Base-by-base conservation (phyloP, 2,888 invertebrate genomes). In the Sycophila texana region DNA sequence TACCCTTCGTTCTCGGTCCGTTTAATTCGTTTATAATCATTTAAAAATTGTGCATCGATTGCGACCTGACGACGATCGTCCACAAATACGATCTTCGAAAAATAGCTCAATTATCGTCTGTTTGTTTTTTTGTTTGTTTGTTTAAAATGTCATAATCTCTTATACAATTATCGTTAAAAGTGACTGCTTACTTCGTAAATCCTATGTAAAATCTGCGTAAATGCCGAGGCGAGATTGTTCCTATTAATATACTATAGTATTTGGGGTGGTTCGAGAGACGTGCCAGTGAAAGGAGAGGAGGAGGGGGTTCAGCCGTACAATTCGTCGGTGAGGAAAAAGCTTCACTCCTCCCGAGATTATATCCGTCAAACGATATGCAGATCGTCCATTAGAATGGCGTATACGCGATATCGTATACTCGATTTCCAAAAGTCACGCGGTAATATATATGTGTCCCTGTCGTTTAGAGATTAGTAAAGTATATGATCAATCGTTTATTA, bases 11-110 rank as follows among this genome's bases (percentile, higher is more conserved):
- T 7, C 39, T 39, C 39, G 10, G 39, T 39, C 10, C n/a, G n/a
- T n/a, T n/a, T n/a, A n/a, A n/a, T n/a, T n/a, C n/a, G n/a, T 39
- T 39, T 57, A 20, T 39, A 58, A 55, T 55, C 18, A 49, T 67
- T 5, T 70, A 20, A 72, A 14, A 39, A 39, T 39, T 76, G 72
- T 80, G 72, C 76, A 67, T 72, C 71, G 16, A 61, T 75, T 61
- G 79, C 74, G 74, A 79, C 74, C 70, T 63, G 70, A 70, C 65
- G 79, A 30, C 74, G 65, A 74, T 74, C 70, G 70, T 68, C 47
- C 20, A 20, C 16, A 30, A 65, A 30, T n/a, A 75, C 70, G 74
- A 66, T 76, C 68, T 61, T 39, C 68, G 74, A 14, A 76, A 76
- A 76, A 71, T 16, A 78, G 10, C 51, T 63, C 63, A 60, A 39